Evolutionary conservation across 2,113 vertebrate species (phyloP).

Genomic region (Gnathonemus echidnorhynchus): DNA sequence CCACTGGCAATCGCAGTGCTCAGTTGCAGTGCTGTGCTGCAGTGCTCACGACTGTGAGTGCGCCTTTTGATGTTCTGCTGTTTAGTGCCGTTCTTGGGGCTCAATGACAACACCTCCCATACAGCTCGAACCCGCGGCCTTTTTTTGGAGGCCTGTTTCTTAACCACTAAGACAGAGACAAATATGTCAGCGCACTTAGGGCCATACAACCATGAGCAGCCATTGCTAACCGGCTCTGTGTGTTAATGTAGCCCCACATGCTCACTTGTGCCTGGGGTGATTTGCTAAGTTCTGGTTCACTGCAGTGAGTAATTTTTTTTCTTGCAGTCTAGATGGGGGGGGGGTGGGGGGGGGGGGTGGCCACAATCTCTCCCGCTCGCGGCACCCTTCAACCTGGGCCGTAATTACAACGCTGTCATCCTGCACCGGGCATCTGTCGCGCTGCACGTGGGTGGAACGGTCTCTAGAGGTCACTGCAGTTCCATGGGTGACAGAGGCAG

Average conservation of each 20-base stretch:
- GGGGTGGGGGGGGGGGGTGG: background rate
- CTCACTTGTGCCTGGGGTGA: slow-evolving; percentile 43
- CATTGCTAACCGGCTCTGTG: background rate
- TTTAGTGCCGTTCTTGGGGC: background rate
- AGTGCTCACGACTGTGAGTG: background rate
- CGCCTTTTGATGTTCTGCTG: background rate
- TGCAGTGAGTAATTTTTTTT: slow-evolving; percentile 35
- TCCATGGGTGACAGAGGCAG: slow-evolving; percentile 67
- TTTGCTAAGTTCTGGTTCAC: slow-evolving; percentile 40
- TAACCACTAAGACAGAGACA: background rate
- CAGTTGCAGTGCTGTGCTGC: background rate
- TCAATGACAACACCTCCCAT: background rate
- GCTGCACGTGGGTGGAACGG: slow-evolving; percentile 58
- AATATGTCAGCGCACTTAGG: background rate
- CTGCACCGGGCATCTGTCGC: slow-evolving; percentile 25
- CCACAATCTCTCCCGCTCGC: slow-evolving; percentile 17
- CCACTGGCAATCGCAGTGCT: background rate
- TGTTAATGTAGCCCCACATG: slow-evolving; percentile 10
- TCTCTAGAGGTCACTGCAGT: slow-evolving; percentile 73
- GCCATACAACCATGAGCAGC: background rate
- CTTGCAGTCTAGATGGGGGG: background rate
- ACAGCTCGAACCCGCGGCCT: background rate
- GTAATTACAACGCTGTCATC: slow-evolving; percentile 32
- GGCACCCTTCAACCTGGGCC: slow-evolving; percentile 27
- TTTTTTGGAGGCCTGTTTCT: background rate